Evolutionary conservation across 2,113 vertebrate species (phyloP), one percentile per base, ranked within the genome.

Genomic region (Gallinago jamesoni): DNA sequence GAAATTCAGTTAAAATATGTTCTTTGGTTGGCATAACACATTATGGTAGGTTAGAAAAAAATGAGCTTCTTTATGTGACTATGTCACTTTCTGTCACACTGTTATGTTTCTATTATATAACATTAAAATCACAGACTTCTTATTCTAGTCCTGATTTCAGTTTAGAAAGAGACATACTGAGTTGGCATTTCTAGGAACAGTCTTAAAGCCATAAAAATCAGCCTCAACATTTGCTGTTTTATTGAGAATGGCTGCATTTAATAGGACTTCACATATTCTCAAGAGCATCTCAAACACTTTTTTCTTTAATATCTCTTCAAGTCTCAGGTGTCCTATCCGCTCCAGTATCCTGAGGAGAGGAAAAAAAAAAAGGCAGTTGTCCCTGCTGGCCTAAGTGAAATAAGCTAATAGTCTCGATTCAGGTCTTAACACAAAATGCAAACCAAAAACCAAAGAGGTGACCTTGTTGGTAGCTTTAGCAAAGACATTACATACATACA

Each of bases 101-200:
- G 37, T 55, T 78, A 48, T 57, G 52, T 60, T 83, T 92, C 47
- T 81, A 35, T 90, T 93, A 90, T 60, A 60, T 78, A 90, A 94
- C 23, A 69, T 31, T 72, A 88, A 88, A 90, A 77, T 90, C 55
- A 84, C 0, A 1, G n/a, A 68, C 45, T 67, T 80, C 43, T 70
- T 83, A 86, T 94, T 81, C 60, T 2, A 3, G 55, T 87, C 39
- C 77, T 90, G 90, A 92, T 92, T 95, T 96, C 90, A 90, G 68
- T 56, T 93, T 84, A 67, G 57, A 89, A 94, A 76, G 52, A 50
- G 31, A 27, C 68, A 64, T 37, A 72, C 19, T 56, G 64, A 88
- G 21, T 25, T 89, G 47, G 30, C 20, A 92, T 90, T 90, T 92
- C 60, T 77, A 75, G 52, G 56, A 86, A 80, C 21, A 31, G 52